Percentiles rank a stretch among this genome's conserved stretches.
phyloP scores from a whole-genome alignment of 2,113 vertebrate genomes.

The Irena cyanogastra region DNA sequence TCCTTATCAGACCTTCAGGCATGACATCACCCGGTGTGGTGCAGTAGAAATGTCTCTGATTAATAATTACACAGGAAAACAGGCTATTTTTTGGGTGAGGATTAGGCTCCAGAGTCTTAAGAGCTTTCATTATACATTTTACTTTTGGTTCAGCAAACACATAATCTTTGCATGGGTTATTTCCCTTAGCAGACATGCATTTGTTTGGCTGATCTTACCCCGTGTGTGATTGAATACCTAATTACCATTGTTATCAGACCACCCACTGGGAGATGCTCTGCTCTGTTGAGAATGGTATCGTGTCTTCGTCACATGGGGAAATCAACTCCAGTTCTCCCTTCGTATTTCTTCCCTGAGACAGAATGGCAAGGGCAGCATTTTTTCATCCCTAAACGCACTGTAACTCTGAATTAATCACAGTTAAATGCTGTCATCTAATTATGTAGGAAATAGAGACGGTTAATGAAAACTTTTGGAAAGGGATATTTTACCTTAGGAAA shows the following conservation, averaged over 20 bases:
- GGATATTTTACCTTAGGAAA: constrained; percentile 32
- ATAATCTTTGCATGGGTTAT: constrained; percentile 32
- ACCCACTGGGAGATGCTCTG: not conserved
- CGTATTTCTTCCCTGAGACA: not conserved
- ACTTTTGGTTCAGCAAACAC: constrained; percentile 25
- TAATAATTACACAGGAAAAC: not conserved
- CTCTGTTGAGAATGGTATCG: not conserved
- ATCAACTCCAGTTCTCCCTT: not conserved
- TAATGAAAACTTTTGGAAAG: constrained; percentile 42
- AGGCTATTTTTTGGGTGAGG: not conserved
- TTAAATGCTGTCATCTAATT: constrained; percentile 10
- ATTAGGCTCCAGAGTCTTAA: not conserved
- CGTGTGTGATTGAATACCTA: constrained; percentile 50
- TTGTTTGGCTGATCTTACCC: constrained; percentile 14
- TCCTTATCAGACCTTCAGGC: not conserved
- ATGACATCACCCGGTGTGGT: accelerated
- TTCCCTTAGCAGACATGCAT: constrained; percentile 3
- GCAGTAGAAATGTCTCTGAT: not conserved
- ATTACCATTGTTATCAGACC: constrained; percentile 44
- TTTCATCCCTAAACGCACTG: not conserved
- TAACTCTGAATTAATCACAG: constrained; percentile 26
- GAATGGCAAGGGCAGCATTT: not conserved
- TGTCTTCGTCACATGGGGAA: not conserved
- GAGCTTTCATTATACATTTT: not conserved
- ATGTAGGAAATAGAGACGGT: not conserved